These are phyloP conservation scores for Diprion similis DNA, from an alignment of 1,140 invertebrate genomes.

Conservation along the genomic window DNA sequence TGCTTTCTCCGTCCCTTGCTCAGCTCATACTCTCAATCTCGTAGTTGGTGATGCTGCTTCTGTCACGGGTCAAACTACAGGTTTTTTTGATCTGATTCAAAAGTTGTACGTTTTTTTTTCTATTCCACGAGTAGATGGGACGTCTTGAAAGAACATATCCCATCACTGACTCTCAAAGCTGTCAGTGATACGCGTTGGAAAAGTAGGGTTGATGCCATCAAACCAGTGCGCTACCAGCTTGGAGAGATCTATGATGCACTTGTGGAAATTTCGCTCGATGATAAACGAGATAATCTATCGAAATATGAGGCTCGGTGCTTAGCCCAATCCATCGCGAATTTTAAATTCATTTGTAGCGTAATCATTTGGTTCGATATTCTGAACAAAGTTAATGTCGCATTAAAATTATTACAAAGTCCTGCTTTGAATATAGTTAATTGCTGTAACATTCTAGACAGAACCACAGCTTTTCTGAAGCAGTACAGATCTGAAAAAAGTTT, in stretches of 20 bases:
- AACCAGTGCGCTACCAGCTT: too few species aligned
- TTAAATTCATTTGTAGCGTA: neutral
- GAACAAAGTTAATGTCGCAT: neutral
- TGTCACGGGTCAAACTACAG: neutral
- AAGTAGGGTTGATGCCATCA: too few species aligned
- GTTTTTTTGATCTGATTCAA: neutral
- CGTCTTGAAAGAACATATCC: conserved; percentile 14
- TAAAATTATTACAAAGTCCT: neutral
- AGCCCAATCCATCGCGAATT: neutral
- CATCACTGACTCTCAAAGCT: conserved; percentile 26
- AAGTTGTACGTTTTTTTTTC: conserved; percentile 20
- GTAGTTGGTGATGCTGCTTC: conserved; percentile 21
- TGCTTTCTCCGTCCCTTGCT: conserved; percentile 19
- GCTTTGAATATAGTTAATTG: neutral
- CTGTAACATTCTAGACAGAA: neutral
- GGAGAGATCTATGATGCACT: conserved; percentile 28
- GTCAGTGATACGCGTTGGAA: conserved; percentile 28
- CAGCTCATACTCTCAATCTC: conserved; percentile 16
- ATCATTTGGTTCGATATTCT: neutral
- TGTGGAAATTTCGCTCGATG: conserved; percentile 22
- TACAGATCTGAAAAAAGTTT: neutral
- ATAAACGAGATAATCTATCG: neutral
- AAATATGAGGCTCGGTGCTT: neutral
- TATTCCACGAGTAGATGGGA: conserved; percentile 21
- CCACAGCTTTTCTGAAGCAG: neutral